These are phyloP conservation scores for Taxidea taxus DNA, from an alignment of 2,113 vertebrate genomes.

Conservation along the genomic window DNA sequence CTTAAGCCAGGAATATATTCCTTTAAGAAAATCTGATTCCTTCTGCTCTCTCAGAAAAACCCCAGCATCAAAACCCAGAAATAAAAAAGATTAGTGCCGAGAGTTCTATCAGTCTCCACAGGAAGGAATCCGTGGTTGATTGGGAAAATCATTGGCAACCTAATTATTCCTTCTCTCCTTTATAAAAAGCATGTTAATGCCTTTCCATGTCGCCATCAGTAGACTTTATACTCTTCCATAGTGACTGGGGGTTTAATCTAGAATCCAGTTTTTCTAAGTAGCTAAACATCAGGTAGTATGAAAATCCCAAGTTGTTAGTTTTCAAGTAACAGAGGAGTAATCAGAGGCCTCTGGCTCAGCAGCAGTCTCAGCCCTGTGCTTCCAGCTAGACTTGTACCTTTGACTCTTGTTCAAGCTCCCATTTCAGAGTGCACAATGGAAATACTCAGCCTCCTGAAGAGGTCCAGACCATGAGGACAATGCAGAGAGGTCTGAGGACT, in stretches of 20 bases:
- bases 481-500: background rate
- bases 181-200: background rate
- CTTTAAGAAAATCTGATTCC: constrained; percentile 38
- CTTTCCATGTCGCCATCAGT: background rate
- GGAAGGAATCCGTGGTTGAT: background rate
- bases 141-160: background rate
- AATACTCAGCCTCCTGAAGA: background rate
- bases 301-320: constrained; percentile 22
- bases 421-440: background rate
- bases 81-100: constrained; percentile 16
- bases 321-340: background rate
- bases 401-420: background rate
- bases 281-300: background rate
- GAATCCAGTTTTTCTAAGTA: constrained; percentile 3
- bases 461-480: background rate
- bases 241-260: background rate
- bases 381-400: background rate
- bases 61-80: constrained; percentile 4
- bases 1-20: constrained; percentile 19
- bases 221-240: background rate
- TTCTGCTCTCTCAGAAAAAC: constrained; percentile 29
- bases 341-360: background rate
- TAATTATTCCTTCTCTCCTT: constrained; percentile 29
- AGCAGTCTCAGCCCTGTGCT: background rate
- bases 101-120: background rate